Conservation (phyloP, 2,888 invertebrate genomes). For the Drosophila yooni region DNA sequence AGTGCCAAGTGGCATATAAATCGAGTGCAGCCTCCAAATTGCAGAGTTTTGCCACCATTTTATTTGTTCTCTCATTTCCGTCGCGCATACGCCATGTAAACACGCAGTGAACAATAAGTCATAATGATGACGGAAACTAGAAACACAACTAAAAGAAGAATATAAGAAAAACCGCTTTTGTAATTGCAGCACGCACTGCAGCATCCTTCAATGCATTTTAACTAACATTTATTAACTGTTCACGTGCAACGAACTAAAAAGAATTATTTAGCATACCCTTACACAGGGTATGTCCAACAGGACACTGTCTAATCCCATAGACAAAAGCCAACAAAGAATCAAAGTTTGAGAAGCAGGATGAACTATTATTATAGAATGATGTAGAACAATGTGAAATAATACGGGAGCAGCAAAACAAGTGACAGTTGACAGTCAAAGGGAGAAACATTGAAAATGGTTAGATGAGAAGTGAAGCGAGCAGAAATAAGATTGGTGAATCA, state of each 20-base stretch:
- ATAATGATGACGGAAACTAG: constrained; percentile 63
- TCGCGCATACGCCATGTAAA: constrained; percentile 73
- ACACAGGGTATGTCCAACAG: constrained; percentile 1
- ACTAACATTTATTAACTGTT: constrained; percentile 76
- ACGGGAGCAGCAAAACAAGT: neutral
- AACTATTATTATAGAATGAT: neutral
- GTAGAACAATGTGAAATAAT: neutral
- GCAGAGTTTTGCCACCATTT: constrained; percentile 20
- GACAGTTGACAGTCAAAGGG: neutral
- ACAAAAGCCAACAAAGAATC: neutral
- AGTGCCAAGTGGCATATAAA: constrained; percentile 65
- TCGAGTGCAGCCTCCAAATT: constrained; percentile 46
- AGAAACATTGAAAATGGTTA: neutral
- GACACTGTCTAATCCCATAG: neutral
- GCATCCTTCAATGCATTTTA: constrained; percentile 65
- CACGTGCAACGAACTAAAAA: constrained; percentile 70
- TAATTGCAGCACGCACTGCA: constrained; percentile 71
- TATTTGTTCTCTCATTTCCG: constrained; percentile 46
- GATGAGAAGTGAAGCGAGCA: neutral
- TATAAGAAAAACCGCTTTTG: constrained; percentile 28
- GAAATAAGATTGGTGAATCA: neutral
- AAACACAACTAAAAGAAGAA: constrained; percentile 5
- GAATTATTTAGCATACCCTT: constrained; percentile 31
- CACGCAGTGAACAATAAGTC: constrained; percentile 68
- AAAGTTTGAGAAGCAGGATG: neutral